Evolutionary conservation across 2,888 invertebrate species (phyloP), one percentile per base, ranked within the genome.

Genomic region (Phasia obesa): DNA sequence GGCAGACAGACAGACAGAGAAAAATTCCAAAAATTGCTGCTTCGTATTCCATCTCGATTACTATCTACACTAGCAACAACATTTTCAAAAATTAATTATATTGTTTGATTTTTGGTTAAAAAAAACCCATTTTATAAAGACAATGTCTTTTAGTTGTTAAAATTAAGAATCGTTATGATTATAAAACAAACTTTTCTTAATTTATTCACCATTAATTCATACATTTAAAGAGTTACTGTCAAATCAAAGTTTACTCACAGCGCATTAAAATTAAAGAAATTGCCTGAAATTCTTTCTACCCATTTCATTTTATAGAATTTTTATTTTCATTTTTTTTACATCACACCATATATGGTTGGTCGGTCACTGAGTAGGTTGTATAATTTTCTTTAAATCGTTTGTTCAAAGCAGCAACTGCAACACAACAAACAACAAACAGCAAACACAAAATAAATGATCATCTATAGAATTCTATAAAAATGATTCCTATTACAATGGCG

Each of bases 401-500:
- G 21, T 53, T 73, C 57, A 67, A 44, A 69, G 70, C 53, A 77
- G 53, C 57, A 71, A 57, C 23, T 19, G 17, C 57, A 47, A 57
- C 21, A 51, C n/a, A 19, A 64, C n/a, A 11, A 21, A 11, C 5
- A 55, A 55, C 57, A 67, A 49, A 38, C 4, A 64, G 64, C 17
- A 23, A 27, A 64, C 44, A 73, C n/a, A 60, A 83, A 77, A 83
- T 51, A 65, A 67, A 81, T 67, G 69, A 71, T 67, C 47, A 53
- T 81, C 71, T 69, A 74, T 65, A 73, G 70, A 74, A 70, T 74
- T 81, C 73, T 77, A 74, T 42, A 59, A 69, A 79, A 80, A 69
- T 73, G 75, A 74, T 71, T 81, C 81, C 81, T 49, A 75, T 75
- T 71, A 53, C 80, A 84, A 80, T 87, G 88, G 88, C 88, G 88